A percentile compares a stretch with the other conserved stretches of the same genome.
These are phyloP conservation scores for Momotus momota DNA, from an alignment of 2,797 vertebrate genomes.

Conservation along the genomic window DNA sequence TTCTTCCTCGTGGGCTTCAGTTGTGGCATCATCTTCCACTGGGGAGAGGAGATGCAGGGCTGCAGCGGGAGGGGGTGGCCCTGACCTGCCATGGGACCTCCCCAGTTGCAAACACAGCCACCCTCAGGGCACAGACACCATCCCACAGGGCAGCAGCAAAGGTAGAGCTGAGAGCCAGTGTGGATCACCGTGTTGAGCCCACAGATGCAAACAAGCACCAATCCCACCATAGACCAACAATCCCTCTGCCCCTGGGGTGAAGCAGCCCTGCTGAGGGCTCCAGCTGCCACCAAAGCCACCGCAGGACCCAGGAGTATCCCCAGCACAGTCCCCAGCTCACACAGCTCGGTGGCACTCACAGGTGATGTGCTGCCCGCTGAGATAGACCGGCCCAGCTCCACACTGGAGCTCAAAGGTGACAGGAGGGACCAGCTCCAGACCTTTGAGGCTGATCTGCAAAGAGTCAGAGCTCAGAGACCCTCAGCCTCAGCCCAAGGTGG, in stretches of 20 bases:
- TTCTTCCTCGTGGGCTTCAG: background rate
- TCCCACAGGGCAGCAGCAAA: rapidly evolving
- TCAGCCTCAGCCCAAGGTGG: rapidly evolving
- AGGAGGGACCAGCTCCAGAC: constrained; percentile 74
- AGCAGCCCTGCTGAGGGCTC: background rate
- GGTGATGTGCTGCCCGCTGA: constrained; percentile 67
- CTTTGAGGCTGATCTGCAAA: constrained; percentile 69
- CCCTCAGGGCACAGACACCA: rapidly evolving
- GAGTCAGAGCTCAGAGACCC: background rate
- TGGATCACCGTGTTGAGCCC: rapidly evolving
- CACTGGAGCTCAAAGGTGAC: constrained; percentile 71
- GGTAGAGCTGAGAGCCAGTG: background rate
- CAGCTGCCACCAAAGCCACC: background rate
- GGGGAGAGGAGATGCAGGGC: background rate
- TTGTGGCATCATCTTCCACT: background rate
- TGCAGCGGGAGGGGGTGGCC: background rate
- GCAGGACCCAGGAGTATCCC: rapidly evolving
- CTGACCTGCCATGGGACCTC: rapidly evolving
- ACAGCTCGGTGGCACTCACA: constrained; percentile 17
- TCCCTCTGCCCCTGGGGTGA: rapidly evolving
- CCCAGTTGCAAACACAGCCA: rapidly evolving
- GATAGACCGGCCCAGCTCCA: constrained; percentile 73
- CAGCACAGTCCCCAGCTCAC: background rate
- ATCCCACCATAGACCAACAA: background rate
- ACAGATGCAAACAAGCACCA: rapidly evolving